Percentiles rank a stretch among this genome's conserved stretches.
Conservation (phyloP, 1,140 invertebrate genomes). For the Pomacea maculata region DNA sequence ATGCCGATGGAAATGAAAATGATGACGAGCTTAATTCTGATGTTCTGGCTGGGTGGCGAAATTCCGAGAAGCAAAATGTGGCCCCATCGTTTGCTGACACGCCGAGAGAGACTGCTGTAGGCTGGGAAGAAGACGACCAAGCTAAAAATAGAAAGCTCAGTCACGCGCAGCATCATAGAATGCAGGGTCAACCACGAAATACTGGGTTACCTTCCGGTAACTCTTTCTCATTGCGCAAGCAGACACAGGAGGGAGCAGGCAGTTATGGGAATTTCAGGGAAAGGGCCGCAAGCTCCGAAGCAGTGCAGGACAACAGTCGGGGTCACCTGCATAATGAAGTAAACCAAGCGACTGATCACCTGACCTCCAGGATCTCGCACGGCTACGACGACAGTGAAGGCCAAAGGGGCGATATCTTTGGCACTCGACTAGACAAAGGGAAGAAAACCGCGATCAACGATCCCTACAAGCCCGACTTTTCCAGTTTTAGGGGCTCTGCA, state of each 20-base stretch:
- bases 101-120: neutral
- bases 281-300: neutral
- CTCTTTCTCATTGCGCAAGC: neutral
- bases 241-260: neutral
- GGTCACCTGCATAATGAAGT: neutral
- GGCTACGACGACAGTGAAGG: too few relatives aligned
- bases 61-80: neutral
- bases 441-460: too few relatives aligned
- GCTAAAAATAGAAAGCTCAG: neutral
- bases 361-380: too few relatives aligned
- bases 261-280: neutral
- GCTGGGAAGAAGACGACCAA: neutral
- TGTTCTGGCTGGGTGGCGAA: neutral
- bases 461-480: too few relatives aligned
- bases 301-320: neutral
- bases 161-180: neutral
- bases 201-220: neutral
- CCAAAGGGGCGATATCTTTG: too few relatives aligned
- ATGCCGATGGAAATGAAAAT: neutral
- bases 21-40: neutral
- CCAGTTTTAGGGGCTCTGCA: too few relatives aligned
- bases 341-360: too few relatives aligned
- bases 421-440: too few relatives aligned
- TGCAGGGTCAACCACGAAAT: neutral
- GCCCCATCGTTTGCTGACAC: neutral